Evolutionary conservation across 2,888 invertebrate species (phyloP), one percentile per base, ranked within the genome.

Genomic region (Amphipyra tragopoginis): DNA sequence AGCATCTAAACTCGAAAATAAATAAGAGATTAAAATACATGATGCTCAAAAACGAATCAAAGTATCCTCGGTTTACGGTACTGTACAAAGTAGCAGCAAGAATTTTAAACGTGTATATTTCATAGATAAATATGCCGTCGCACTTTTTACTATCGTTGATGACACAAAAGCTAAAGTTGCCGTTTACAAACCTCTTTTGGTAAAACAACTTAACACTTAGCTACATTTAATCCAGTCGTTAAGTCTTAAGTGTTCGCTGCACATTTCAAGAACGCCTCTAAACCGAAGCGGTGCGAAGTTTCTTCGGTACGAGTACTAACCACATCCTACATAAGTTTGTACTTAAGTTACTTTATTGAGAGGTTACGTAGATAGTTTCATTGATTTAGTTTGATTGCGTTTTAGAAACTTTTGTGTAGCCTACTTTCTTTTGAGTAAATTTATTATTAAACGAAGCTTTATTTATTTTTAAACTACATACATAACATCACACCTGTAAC

Each of bases 211-310:
- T 38, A 57, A 56, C 36, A 56, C 14, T 49, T 21, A 39, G 47
- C 15, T 57, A 36, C 40, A 45, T 56, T 63, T 38, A 51, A 69
- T 44, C 33, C 47, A 13, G n/a, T 38, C n/a, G 21, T 36, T 43
- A 54, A 59, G 38, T 44, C 33, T 51, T 33, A 53, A 66, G 33
- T 49, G 49, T 40, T 57, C 38, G 51, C 51, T 42, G 45, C 51
- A 67, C 74, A 51, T 63, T 55, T 52, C 43, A 50, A 72, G 61
- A 54, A 61, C 67, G 62, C 62, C 53, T 73, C 50, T 60, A 66
- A 67, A 73, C 57, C 47, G 47, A 48, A 34, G 47, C 71, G 43
- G n/a, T 43, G 7, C 15, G 14, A 68, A 71, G 51, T 68, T 68
- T 52, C 74, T 38, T 44, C 40, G 26, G 36, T 10, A 34, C 34